Evolutionary conservation across 2,888 invertebrate species (phyloP).

Genomic region (Agrochola macilenta): DNA sequence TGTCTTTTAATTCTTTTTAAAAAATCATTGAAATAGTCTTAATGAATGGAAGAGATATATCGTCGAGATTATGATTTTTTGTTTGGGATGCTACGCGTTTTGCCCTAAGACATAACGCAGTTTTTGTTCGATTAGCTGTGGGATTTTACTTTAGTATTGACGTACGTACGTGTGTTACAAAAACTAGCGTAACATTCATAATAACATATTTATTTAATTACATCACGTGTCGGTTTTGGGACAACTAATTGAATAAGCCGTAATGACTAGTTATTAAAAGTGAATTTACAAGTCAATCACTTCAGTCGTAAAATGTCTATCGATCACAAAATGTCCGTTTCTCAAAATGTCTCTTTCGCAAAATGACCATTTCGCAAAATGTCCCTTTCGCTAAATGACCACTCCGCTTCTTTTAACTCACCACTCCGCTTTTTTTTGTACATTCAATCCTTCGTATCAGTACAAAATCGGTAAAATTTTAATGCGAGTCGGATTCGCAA

Average conservation of each 20-base stretch:
- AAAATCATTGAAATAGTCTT: background rate
- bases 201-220: background rate
- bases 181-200: slow-evolving; percentile 26
- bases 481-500: too few relatives aligned
- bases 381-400: too few relatives aligned
- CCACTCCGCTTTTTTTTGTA: too few relatives aligned
- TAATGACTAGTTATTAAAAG: background rate
- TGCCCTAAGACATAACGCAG: background rate
- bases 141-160: slow-evolving; percentile 11
- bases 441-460: too few relatives aligned
- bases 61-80: slow-evolving; percentile 12
- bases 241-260: slow-evolving; percentile 1
- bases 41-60: slow-evolving; percentile 1
- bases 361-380: too few relatives aligned
- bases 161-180: slow-evolving; percentile 6
- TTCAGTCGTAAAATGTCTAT: too few relatives aligned
- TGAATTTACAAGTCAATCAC: slow-evolving; percentile 6
- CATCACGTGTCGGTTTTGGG: background rate
- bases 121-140: slow-evolving; percentile 19
- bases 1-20: background rate
- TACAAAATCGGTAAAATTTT: too few relatives aligned
- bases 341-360: too few relatives aligned
- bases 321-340: too few relatives aligned
- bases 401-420: too few relatives aligned
- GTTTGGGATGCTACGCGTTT: background rate